Evolutionary conservation across 2,797 vertebrate species (phyloP).

Genomic region (Sebastes aleutianus): DNA sequence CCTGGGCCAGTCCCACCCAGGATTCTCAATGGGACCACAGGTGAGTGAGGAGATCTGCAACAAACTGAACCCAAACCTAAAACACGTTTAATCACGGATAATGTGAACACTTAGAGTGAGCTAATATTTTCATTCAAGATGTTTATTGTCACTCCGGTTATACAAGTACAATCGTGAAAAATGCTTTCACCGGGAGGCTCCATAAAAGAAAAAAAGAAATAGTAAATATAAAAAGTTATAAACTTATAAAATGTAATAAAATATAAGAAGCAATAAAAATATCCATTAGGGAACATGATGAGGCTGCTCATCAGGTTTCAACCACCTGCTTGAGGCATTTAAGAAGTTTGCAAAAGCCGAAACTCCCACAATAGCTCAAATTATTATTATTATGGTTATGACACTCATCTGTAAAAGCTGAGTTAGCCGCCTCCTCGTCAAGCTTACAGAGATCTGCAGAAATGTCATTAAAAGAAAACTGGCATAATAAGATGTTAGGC

Average conservation of each 20-base stretch:
- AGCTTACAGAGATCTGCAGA: background rate
- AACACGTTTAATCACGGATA: background rate
- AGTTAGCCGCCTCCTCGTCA: background rate
- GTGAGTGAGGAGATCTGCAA: constrained; percentile 76
- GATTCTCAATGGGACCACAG: constrained; percentile 93
- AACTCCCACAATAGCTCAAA: background rate
- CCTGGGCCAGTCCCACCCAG: constrained; percentile 88
- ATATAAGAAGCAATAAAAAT: background rate
- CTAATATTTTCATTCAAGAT: background rate
- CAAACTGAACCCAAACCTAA: background rate
- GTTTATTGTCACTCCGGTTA: background rate
- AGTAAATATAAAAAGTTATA: background rate
- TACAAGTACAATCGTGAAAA: background rate
- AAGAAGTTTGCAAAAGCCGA: background rate
- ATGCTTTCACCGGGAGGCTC: background rate
- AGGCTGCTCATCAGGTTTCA: background rate
- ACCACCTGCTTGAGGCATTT: background rate
- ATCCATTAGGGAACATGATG: background rate
- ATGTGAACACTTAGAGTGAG: background rate
- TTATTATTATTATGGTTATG: background rate
- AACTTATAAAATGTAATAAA: background rate
- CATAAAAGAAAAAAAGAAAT: background rate
- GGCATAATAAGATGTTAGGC: background rate
- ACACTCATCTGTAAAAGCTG: background rate
- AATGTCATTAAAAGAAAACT: background rate